phyloP scores from a whole-genome alignment of 2,113 vertebrate species.

The Pampusana beccarii region DNA sequence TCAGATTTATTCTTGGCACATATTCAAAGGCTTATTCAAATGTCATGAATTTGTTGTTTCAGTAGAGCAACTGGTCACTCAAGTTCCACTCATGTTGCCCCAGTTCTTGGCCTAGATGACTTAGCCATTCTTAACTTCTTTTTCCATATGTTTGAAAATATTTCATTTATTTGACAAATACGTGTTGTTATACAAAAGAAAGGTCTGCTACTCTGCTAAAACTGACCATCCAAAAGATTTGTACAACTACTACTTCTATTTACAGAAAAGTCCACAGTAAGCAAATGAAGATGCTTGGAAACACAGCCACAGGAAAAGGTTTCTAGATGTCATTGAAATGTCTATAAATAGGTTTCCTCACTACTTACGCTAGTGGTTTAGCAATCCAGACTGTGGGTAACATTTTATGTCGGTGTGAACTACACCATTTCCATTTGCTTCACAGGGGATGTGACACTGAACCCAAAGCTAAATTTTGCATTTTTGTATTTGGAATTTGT shows the following conservation, averaged over 20 bases:
- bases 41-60: background rate
- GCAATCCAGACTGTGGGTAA: background rate
- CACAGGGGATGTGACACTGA: background rate
- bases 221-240: background rate
- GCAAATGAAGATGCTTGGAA: conserved; percentile 6
- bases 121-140: background rate
- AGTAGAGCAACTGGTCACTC: background rate
- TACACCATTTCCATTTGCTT: background rate
- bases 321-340: background rate
- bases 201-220: background rate
- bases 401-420: background rate
- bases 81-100: background rate
- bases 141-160: background rate
- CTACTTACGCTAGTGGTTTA: background rate
- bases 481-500: conserved; percentile 6
- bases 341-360: conserved; percentile 32
- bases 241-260: background rate
- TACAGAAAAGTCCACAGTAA: background rate
- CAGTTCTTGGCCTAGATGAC: background rate
- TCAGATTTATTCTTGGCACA: background rate
- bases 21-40: background rate
- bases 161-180: background rate
- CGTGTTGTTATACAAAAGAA: background rate
- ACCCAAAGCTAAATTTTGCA: background rate
- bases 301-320: background rate